Evolutionary conservation across 2,888 invertebrate species (phyloP), one percentile per base, ranked within the genome.

Genomic region (Archaeoteleia sp.): DNA sequence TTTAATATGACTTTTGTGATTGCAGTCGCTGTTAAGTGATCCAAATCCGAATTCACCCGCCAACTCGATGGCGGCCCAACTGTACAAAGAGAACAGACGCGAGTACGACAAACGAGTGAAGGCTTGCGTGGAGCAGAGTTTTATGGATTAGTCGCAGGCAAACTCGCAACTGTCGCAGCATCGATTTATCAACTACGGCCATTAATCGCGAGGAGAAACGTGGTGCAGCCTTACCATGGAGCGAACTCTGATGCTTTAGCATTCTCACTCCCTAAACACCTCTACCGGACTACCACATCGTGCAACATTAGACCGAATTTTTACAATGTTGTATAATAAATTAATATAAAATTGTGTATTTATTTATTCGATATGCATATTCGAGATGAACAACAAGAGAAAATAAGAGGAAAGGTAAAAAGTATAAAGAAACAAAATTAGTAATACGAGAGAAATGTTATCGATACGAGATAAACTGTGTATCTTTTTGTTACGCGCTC

Each of bases 21-120:
- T 93, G 83, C 92, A 98, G 96, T 98, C 98, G 83, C 90, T 99
- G 88, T 90, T 99, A 87, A 98, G 98, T 91, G 98, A 99, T 89
- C 98, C 98, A 71, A 99, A 99, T 88, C 98, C 98, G 76, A 98
- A 98, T 89, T 98, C 97, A 78, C 98, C 98, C 82, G 98, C 98
- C 79, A 99, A 99, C 88, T 97, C 97, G 79, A 95, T 97, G 91
- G 98, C 98, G 83, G 98, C 98, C 77, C 98, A 98, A 88, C 91
- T 99, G 83, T 99, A 98, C 89, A 97, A 98, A 90, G 98, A 98
- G 88, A 98, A 98, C 87, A 92, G 97, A 82, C 91, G 98, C 83
- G 98, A 98, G 89, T 99, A 99, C 87, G 98, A 98, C 89, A 98
- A 98, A 89, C 92, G 97, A 89, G 98, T 99, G 85, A 96, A 97